phyloP scores from a whole-genome alignment of 2,113 vertebrate species.

The Pseudorhombus dupliciocellatus region DNA sequence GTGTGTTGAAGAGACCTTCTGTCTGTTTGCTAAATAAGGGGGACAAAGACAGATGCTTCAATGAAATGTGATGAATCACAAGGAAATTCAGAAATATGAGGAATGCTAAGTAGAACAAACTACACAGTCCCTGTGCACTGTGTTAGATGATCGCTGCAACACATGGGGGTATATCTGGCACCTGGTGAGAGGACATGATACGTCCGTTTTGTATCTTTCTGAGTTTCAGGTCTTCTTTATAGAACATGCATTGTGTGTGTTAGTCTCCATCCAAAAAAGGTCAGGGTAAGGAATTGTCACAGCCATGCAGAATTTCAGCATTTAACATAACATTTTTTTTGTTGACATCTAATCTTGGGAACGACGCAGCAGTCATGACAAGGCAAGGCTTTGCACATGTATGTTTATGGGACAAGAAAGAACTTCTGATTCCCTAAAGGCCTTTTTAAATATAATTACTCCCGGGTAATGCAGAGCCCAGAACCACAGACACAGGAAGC shows the following conservation, averaged over 20 bases:
- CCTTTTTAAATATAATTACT: not conserved
- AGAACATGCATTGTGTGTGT: not conserved
- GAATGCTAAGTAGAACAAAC: not conserved
- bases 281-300: too few species aligned
- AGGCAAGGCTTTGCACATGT: not conserved
- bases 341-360: too few species aligned
- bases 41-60: slow-evolving; percentile 18
- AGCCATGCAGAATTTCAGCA: too few species aligned
- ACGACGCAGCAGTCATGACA: not conserved
- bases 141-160: not conserved
- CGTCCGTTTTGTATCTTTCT: not conserved
- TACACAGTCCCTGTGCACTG: not conserved
- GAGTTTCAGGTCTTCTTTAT: not conserved
- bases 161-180: not conserved
- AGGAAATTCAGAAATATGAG: slow-evolving; percentile 16
- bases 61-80: slow-evolving; percentile 16
- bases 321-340: too few species aligned
- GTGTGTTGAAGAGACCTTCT: slow-evolving; percentile 51
- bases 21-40: slow-evolving; percentile 44
- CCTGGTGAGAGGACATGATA: not conserved
- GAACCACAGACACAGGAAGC: not conserved
- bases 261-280: too few species aligned
- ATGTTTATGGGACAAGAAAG: not conserved
- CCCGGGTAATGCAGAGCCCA: not conserved
- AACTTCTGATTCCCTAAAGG: not conserved